A percentile compares a stretch with the other conserved stretches of the same genome.
Evolutionary conservation across 2,888 invertebrate species (phyloP).

Genomic region (Apamea sordens): DNA sequence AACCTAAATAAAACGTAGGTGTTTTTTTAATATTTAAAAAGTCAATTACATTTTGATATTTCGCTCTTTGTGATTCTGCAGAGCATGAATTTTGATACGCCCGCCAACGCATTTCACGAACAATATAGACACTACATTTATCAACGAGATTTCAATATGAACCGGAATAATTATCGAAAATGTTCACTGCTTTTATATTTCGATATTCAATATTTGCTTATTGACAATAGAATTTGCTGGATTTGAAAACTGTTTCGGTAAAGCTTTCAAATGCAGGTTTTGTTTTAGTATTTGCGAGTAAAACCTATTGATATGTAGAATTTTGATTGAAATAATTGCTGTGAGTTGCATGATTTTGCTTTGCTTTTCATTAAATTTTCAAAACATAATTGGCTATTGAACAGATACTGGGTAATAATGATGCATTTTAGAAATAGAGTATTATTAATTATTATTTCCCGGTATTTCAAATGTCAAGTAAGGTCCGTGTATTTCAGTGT

Average conservation of each 20-base stretch:
- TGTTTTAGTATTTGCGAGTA: conserved; percentile 1
- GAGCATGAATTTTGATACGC: conserved; percentile 32
- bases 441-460: not conserved
- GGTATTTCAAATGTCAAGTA: not conserved
- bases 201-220: conserved; percentile 33
- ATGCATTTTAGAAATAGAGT: not conserved
- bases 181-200: conserved; percentile 15
- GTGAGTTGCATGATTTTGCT: not conserved
- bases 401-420: no score
- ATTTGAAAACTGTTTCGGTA: conserved; percentile 2
- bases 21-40: no score
- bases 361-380: not conserved
- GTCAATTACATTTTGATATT: conserved; percentile 27
- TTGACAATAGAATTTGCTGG: not conserved
- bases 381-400: not conserved
- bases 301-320: not conserved
- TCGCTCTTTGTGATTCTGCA: conserved; percentile 26
- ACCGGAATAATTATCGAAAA: conserved; percentile 38
- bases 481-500: not conserved
- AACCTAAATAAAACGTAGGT: no score
- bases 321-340: not conserved
- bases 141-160: conserved; percentile 34
- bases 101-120: conserved; percentile 5
- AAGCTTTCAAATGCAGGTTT: not conserved
- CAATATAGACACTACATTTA: conserved; percentile 32